These are phyloP conservation scores for Micropterix aruncella DNA, from an alignment of 2,888 invertebrate species.

Conservation along the genomic window DNA sequence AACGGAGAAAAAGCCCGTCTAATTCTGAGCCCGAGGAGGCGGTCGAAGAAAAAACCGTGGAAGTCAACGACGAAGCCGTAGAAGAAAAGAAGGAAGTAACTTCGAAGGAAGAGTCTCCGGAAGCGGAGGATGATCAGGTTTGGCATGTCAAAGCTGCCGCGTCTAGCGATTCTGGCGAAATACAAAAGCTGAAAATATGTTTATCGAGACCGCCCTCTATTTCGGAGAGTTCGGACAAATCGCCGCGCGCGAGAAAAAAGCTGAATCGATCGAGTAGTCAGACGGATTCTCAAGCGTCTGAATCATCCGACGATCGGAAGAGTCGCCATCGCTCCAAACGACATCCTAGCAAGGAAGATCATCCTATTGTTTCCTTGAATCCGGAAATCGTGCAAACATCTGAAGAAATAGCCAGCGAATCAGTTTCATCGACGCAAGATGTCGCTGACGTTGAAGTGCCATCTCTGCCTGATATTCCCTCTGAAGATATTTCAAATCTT, in stretches of 20 bases:
- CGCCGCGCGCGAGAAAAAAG: constrained; percentile 36
- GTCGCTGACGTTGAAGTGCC: background rate
- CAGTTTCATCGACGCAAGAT: background rate
- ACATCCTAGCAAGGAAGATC: constrained; percentile 22
- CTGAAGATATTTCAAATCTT: too few species aligned
- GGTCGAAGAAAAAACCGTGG: constrained; percentile 24
- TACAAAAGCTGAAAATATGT: constrained; percentile 49
- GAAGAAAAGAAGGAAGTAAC: constrained; percentile 13
- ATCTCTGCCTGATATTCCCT: background rate
- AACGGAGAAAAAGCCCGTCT: constrained; percentile 39
- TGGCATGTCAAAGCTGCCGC: constrained; percentile 39
- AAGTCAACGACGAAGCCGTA: constrained; percentile 7
- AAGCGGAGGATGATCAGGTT: constrained; percentile 30
- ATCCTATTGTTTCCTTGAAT: too few species aligned
- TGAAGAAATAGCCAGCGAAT: constrained; percentile 8
- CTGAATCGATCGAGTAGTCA: constrained; percentile 34
- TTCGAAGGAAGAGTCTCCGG: constrained; percentile 23
- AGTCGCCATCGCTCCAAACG: constrained; percentile 26
- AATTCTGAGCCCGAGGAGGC: constrained; percentile 37
- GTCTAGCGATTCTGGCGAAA: constrained; percentile 38
- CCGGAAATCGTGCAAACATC: constrained; percentile 6
- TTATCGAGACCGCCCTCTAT: constrained; percentile 41
- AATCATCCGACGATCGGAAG: constrained; percentile 31
- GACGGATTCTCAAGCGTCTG: constrained; percentile 31
- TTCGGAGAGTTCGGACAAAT: constrained; percentile 35